Evolutionary conservation across 1,140 invertebrate species (phyloP).

Genomic region (Heliconius congener): DNA sequence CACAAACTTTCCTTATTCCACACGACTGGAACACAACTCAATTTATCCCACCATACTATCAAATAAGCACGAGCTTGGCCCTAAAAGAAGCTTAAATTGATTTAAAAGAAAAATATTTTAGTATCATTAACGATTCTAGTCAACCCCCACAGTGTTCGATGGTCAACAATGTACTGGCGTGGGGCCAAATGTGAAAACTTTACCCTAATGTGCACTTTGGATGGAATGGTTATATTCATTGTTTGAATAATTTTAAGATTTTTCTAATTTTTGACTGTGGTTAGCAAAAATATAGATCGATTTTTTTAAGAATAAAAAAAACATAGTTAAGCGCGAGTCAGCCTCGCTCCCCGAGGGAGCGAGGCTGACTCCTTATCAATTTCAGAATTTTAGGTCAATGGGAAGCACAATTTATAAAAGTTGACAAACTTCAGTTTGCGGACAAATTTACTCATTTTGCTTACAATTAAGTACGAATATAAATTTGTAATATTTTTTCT

Average conservation of each 20-base stretch:
- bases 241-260: background rate
- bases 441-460: no score
- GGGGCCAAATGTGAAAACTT: slow-evolving; percentile 9
- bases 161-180: slow-evolving; percentile 5
- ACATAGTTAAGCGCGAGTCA: no score
- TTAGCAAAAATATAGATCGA: no score
- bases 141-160: background rate
- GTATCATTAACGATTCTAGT: slow-evolving; percentile 5
- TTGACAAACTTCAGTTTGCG: no score
- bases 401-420: no score
- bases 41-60: background rate
- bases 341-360: no score
- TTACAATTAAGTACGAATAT: no score
- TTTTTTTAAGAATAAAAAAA: no score
- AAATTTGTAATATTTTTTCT: no score
- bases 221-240: background rate
- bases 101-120: slow-evolving; percentile 12
- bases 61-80: background rate
- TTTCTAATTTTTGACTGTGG: background rate
- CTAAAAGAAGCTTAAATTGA: slow-evolving; percentile 7
- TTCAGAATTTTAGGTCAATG: no score
- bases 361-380: no score
- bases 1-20: background rate
- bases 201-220: background rate
- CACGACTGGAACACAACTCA: background rate